Evolutionary conservation across 2,113 vertebrate genomes (phyloP).

Genomic region (Trematomus loennbergii): DNA sequence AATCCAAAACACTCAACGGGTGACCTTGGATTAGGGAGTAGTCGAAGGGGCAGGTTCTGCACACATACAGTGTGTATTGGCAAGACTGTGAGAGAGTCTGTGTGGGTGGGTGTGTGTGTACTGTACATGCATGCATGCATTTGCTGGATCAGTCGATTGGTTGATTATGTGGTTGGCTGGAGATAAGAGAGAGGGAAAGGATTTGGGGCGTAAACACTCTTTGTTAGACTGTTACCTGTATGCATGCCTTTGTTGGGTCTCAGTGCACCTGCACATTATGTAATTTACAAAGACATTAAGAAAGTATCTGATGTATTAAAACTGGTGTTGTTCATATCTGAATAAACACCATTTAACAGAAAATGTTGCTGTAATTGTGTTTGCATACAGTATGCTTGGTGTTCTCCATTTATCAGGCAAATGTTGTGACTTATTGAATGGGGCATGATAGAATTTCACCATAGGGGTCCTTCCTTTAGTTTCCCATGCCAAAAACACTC

Average conservation of each 20-base stretch:
- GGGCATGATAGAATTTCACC: conserved; percentile 47
- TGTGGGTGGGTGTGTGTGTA: conserved; percentile 1
- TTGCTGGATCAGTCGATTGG: conserved; percentile 35
- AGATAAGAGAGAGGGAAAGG: conserved; percentile 45
- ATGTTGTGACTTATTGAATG: conserved; percentile 69
- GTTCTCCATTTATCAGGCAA: conserved; percentile 38
- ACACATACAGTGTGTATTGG: conserved; percentile 1
- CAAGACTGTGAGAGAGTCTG: not conserved
- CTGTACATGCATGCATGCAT: conserved; percentile 29
- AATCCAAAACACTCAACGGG: not conserved
- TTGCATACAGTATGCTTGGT: conserved; percentile 17
- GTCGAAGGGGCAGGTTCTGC: conserved; percentile 22
- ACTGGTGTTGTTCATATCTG: not conserved
- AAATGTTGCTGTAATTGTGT: conserved; percentile 13
- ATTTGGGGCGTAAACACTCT: conserved; percentile 18
- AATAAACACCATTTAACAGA: not conserved
- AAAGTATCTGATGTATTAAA: not conserved
- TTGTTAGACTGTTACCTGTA: conserved; percentile 46
- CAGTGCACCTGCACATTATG: conserved; percentile 8
- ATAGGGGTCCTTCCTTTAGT: conserved; percentile 61
- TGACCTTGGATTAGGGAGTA: conserved; percentile 40
- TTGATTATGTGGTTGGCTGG: conserved; percentile 59
- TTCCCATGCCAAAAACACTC: conserved; percentile 51
- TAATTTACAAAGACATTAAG: not conserved
- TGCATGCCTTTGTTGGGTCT: conserved; percentile 10